Percentiles rank a stretch among this genome's conserved stretches.
phyloP scores from a whole-genome alignment of 2,113 vertebrate species.

The Seriola aureovittata region DNA sequence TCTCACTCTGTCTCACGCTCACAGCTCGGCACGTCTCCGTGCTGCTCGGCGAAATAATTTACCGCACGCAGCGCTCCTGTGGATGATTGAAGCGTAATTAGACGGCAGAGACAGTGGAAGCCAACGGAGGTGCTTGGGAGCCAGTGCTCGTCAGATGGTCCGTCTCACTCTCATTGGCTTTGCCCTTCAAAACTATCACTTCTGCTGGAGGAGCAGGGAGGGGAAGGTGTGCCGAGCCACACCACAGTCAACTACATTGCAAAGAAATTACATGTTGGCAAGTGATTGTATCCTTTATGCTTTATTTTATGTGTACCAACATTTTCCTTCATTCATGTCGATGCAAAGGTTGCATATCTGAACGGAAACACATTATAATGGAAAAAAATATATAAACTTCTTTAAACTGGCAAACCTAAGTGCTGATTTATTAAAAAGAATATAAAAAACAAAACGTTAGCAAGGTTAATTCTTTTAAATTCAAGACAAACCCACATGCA shows the following conservation, averaged over 20 bases:
- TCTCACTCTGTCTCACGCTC: conserved; percentile 55
- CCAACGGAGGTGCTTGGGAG: conserved; percentile 74
- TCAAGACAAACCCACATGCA: conserved; percentile 1
- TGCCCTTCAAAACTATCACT: conserved; percentile 82
- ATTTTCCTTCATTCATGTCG: background rate
- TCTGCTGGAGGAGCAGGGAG: conserved; percentile 44
- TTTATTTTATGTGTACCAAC: background rate
- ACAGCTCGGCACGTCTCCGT: conserved; percentile 69
- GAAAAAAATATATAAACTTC: background rate
- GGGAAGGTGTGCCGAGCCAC: conserved; percentile 9
- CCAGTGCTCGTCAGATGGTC: conserved; percentile 80
- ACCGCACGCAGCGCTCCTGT: conserved; percentile 80
- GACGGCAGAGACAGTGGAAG: conserved; percentile 81
- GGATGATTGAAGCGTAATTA: conserved; percentile 87
- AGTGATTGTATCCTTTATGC: conserved; percentile 2
- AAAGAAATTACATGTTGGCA: conserved; percentile 9
- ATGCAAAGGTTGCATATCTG: background rate
- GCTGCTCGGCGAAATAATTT: conserved; percentile 82
- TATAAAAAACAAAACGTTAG: background rate
- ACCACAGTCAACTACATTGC: conserved; percentile 7
- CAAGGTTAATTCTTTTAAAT: background rate
- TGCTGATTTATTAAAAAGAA: background rate
- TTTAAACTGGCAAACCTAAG: background rate
- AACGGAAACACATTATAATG: background rate
- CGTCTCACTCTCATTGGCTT: conserved; percentile 74